phyloP scores from a whole-genome alignment of 2,797 vertebrate species.

The Tragopan temminckii region DNA sequence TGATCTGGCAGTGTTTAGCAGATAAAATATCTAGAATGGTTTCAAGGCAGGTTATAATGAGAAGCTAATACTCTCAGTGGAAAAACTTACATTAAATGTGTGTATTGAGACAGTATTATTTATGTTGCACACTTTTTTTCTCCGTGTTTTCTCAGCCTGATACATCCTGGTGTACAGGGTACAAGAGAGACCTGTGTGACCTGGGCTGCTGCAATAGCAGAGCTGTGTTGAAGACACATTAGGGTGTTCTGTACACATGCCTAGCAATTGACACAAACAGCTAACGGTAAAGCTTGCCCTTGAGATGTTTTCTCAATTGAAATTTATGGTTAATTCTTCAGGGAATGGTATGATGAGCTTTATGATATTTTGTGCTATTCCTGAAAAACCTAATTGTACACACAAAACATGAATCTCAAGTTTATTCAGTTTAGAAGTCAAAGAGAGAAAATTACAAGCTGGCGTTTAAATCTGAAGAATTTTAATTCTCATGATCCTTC shows the following conservation, averaged over 20 bases:
- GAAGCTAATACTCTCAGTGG: neutral
- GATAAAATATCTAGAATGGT: neutral
- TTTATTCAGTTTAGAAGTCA: neutral
- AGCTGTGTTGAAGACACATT: neutral
- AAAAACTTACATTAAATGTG: neutral
- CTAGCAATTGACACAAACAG: neutral
- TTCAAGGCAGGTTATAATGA: neutral
- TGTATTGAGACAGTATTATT: neutral
- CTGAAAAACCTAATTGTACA: neutral
- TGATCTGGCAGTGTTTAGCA: neutral
- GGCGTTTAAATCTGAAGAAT: neutral
- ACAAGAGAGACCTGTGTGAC: fast-evolving
- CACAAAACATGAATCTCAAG: neutral
- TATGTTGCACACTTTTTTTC: fast-evolving
- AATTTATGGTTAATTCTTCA: no score
- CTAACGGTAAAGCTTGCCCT: neutral
- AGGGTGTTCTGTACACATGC: fast-evolving
- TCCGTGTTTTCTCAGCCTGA: neutral
- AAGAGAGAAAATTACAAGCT: neutral
- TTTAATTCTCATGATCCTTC: neutral
- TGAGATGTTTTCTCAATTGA: neutral
- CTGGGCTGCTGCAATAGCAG: neutral
- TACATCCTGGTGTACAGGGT: fast-evolving
- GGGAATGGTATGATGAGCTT: neutral
- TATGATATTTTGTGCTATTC: neutral